Conservation (phyloP, 2,888 invertebrate genomes). For the Ochropacha duplaris region DNA sequence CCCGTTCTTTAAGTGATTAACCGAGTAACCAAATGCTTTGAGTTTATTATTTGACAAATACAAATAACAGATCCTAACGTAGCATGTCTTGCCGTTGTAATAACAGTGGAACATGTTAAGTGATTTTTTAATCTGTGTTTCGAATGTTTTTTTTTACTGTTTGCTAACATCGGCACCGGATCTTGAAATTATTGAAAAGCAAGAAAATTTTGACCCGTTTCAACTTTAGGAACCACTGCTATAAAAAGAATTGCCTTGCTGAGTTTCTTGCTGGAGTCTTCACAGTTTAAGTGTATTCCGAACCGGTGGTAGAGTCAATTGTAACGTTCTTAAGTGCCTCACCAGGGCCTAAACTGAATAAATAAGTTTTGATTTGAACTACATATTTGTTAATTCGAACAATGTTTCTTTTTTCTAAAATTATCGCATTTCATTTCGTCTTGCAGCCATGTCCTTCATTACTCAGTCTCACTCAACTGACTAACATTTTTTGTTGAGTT, state of each 20-base stretch:
- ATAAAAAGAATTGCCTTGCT: too few species aligned
- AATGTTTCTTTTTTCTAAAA: neutral
- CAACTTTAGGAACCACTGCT: too few species aligned
- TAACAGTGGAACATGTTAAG: slow-evolving; percentile 1
- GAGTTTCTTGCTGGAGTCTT: too few species aligned
- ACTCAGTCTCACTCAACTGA: slow-evolving; percentile 2
- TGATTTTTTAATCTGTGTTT: slow-evolving; percentile 6
- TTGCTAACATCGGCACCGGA: neutral
- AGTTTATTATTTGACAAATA: neutral
- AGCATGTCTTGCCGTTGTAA: neutral
- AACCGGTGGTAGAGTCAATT: too few species aligned
- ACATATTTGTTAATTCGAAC: neutral
- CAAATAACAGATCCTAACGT: neutral
- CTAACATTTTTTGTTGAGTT: slow-evolving; percentile 33
- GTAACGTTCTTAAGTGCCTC: too few species aligned
- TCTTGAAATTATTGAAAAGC: too few species aligned
- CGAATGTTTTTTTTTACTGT: slow-evolving; percentile 1
- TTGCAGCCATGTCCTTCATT: neutral
- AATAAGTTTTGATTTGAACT: too few species aligned
- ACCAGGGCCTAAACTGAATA: too few species aligned
- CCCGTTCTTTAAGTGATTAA: neutral
- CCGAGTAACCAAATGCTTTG: neutral
- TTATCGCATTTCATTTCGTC: neutral
- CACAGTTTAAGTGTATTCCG: too few species aligned
- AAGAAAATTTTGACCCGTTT: too few species aligned